Conservation (phyloP, 2,113 vertebrate species). For the Lophius piscatorius region DNA sequence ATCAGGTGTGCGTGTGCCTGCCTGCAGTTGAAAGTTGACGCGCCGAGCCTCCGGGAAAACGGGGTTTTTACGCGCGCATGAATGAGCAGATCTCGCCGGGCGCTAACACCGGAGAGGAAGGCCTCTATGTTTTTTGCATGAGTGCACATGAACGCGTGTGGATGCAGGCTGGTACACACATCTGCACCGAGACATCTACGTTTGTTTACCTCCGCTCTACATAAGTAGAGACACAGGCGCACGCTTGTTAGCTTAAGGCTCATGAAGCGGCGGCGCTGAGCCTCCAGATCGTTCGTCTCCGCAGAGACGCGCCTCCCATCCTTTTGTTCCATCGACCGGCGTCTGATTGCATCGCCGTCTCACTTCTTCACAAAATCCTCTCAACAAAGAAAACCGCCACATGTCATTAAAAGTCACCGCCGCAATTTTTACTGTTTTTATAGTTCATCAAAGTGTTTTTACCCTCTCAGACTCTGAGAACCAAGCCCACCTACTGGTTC, state of each 20-base stretch:
- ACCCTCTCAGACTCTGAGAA: no score
- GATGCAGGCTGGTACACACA: neutral
- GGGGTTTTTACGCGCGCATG: constrained; percentile 29
- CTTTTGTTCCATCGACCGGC: constrained; percentile 43
- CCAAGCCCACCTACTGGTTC: no score
- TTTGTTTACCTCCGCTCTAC: constrained; percentile 24
- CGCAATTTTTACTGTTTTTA: neutral
- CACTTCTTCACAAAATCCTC: neutral
- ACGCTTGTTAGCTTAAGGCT: constrained; percentile 6
- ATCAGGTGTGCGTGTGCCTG: constrained; percentile 34
- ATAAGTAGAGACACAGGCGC: constrained; percentile 14
- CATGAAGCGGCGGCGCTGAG: constrained; percentile 9
- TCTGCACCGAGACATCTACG: neutral
- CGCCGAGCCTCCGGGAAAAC: constrained; percentile 29
- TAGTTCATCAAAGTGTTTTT: no score
- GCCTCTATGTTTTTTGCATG: constrained; percentile 37
- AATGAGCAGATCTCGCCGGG: constrained; percentile 29
- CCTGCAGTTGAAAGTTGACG: no score
- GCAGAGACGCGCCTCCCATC: neutral
- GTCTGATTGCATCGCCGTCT: constrained; percentile 11
- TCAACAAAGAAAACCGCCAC: neutral
- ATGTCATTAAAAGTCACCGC: no score
- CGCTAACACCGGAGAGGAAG: constrained; percentile 26
- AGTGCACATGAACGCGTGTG: constrained; percentile 7
- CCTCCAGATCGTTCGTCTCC: neutral